Base-by-base conservation (phyloP, 2,113 vertebrate species). In the Vulpes ferrilata region DNA sequence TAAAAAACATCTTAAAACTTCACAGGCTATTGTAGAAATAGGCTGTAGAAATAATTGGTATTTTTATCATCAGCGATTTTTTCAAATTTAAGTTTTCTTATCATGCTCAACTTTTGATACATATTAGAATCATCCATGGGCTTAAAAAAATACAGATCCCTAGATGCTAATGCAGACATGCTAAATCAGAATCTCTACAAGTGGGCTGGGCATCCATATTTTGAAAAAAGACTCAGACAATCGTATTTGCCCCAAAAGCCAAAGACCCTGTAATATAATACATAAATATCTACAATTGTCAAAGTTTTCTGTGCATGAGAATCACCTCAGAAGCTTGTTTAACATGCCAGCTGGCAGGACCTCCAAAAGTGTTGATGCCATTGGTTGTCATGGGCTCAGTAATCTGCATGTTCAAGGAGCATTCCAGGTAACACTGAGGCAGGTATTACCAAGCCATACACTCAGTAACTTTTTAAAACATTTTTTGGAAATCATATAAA, bases 11-110 rank as follows among this genome's bases (percentile, higher is more conserved):
- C 73, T 95, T 85, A 65, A 82, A 95, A 93, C 25, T 79, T 95
- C 69, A 93, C 4, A 89, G 79, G 43, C 27, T 82, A 35, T 12
- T 93, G 3, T 85, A 11, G 65, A 92, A 25, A 94, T 73, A 88
- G 93, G 55, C 65, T 96, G 43, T 43, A 43, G 43, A 43, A 43
- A 43, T 43, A 43, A 43, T 43, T 7, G 5, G 48, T 69, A 20
- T 92, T 88, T 51, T 35, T 76, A 83, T 55, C 57, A 62, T 73
- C 59, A 84, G 78, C 30, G 5, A 82, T 60, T 74, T 73, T 90
- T 67, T 76, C 57, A 74, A 69, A 94, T 84, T 93, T 88, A 76
- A 90, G 55, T 93, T 91, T 78, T 95, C 69, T 73, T 81, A 92
- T 93, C n/a, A 55, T 57, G 87, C 13, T 82, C 38, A 83, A 83